Base-by-base conservation (phyloP, 2,113 vertebrate species). In the Talpa occidentalis region DNA sequence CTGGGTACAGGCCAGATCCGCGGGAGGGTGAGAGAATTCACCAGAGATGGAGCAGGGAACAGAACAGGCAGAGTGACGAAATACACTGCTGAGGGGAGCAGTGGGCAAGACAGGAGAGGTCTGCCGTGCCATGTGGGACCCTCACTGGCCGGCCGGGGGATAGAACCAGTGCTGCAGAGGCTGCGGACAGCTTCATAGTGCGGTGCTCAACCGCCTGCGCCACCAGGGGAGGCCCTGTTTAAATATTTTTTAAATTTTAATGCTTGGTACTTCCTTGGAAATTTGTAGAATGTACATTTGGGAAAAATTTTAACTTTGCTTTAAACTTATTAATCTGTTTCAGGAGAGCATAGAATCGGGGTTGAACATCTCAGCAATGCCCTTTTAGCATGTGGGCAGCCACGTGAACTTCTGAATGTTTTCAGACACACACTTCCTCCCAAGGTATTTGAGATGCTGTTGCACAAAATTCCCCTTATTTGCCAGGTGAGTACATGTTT, bases 371-470 rank as follows among this genome's bases (percentile, higher is more conserved):
- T 98, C 72, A 83, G 91, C 69, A 96, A 94, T 81, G 95, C 96
- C 22, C 88, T 97, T 90, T 90, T 96, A 62, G 69, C 91, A 16
- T 97, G 96, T 62, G 81, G 82, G 21, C 87, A 98, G 79, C 97
- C 97, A 59, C 67, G 78, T 44, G 90, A 98, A 85, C 94, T 98
- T 44, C 92, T 98, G 30, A 67, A 94, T 37, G 94, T 97, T 93
- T 97, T 98, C 73, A 90, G 92, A 88, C 93, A 94, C n/a, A 97
- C 93, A 26, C 91, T 98, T 7, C 97, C 97, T 49, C 95, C 97
- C 12, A 78, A 94, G 60, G 95, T 97, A 69, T 97, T 96, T 95
- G 94, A 97, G 91, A 97, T 97, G 97, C 94, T 98, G 12, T 64
- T 98, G 86, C 52, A 64, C 64, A 96, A 72, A 93, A 94, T 97